Evolutionary conservation across 2,888 invertebrate genomes (phyloP), one percentile per base, ranked within the genome.

Genomic region (Silvanus unidentatus): DNA sequence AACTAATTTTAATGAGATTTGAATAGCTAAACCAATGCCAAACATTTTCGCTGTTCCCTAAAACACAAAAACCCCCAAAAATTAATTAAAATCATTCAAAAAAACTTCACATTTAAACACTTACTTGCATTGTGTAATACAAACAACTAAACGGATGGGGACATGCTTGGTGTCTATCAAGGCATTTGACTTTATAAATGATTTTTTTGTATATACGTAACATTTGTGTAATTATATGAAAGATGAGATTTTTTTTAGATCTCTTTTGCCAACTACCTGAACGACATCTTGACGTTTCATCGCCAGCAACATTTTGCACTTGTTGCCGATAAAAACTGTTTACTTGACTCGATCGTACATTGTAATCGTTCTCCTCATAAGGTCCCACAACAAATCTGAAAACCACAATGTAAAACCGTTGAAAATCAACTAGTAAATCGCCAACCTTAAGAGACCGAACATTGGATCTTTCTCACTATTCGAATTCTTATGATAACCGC

Each of bases 121-220:
- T 49, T 52, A 79, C 80, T 64, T 71, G 68, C 53, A 81, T 52
- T 39, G 77, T 68, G 60, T 84, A 80, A 62, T 76, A 73, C 15
- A 76, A 53, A 64, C 85, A 85, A 62, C 81, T 79, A 48, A 77
- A 70, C 13, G 77, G 75, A 68, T 85, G 85, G 9, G 78, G 77
- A 62, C 85, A 85, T 4, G 75, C 57, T 13, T 57, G 48, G 58
- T 77, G 76, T 54, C 71, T 72, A 52, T 69, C 67, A 54, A 68
- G 71, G 55, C 73, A 68, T 61, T 78, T 80, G 16, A 80, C 62
- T 55, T 64, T 73, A 41, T 74, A 64, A 28, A 76, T 69, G 45
- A 76, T 62, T 49, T 59, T 60, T 54, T 71, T 72, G 56, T 77
- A 77, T 15, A 63, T 57, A 46, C 68, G 64, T 39, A 77, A 59